Percentiles rank a stretch among this genome's conserved stretches.
Conservation (phyloP, 2,113 vertebrate genomes). For the Ochotona curzoniae region DNA sequence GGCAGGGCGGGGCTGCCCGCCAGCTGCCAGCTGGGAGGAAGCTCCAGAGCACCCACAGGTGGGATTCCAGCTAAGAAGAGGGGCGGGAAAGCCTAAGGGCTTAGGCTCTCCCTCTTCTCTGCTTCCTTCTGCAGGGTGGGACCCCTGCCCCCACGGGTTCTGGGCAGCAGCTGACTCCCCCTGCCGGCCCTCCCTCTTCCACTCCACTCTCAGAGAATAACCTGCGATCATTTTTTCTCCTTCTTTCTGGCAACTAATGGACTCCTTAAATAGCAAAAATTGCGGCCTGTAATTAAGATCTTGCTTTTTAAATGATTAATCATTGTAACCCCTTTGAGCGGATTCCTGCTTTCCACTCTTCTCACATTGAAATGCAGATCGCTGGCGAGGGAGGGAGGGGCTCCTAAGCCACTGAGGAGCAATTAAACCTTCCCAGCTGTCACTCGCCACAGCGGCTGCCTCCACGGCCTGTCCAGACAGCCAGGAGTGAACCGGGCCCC, state of each 20-base stretch:
- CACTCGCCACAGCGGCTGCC: constrained; percentile 73
- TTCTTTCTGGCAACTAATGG: constrained; percentile 90
- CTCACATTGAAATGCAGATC: constrained; percentile 91
- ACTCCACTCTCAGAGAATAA: constrained; percentile 86
- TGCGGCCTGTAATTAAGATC: constrained; percentile 92
- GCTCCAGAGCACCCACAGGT: constrained; percentile 69
- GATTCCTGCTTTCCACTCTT: constrained; percentile 87
- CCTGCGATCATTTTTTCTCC: constrained; percentile 84
- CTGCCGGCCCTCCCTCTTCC: not conserved
- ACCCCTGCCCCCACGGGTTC: not conserved
- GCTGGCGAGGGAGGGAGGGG: constrained; percentile 82
- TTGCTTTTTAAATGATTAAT: constrained; percentile 93
- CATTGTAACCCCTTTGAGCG: constrained; percentile 90
- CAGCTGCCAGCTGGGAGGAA: constrained; percentile 42
- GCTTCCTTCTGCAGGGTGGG: not conserved
- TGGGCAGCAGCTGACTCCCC: constrained; percentile 71
- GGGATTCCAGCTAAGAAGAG: constrained; percentile 31
- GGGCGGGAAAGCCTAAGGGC: not conserved
- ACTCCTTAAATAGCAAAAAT: constrained; percentile 92
- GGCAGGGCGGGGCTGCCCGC: constrained; percentile 37
- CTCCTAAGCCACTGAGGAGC: constrained; percentile 82
- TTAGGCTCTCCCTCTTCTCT: too few species aligned
- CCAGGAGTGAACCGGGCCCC: not conserved
- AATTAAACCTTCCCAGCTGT: constrained; percentile 90
- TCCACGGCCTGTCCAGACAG: constrained; percentile 69